phyloP scores from a whole-genome alignment of 1,140 invertebrate species.

The Temnothorax longispinosus region DNA sequence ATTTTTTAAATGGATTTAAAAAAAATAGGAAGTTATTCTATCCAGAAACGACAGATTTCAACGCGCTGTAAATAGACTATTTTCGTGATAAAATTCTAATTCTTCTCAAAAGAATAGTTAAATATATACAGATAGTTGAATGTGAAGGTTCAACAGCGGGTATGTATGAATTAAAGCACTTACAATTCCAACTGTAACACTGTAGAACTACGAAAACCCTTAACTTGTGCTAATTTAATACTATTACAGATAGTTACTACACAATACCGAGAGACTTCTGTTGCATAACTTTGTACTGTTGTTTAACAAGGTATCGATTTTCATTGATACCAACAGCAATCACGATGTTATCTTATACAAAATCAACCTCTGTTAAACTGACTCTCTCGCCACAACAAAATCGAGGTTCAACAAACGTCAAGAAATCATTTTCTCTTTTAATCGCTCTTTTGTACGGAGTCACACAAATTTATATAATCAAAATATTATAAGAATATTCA shows the following conservation, averaged over 20 bases:
- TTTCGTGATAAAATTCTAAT: neutral
- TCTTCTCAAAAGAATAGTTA: neutral
- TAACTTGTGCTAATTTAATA: constrained; percentile 14
- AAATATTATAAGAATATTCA: neutral
- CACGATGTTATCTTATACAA: neutral
- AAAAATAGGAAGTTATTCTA: neutral
- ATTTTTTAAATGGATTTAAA: neutral
- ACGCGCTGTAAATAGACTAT: neutral
- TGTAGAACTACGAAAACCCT: constrained; percentile 3
- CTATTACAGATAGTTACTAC: constrained; percentile 1
- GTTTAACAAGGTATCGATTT: neutral
- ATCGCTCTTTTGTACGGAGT: neutral
- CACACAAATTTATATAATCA: neutral
- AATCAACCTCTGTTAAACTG: neutral
- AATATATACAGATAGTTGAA: neutral
- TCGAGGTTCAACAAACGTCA: no score
- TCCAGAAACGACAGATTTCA: neutral
- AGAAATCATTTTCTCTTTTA: neutral
- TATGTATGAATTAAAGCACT: constrained; percentile 15
- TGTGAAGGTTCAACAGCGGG: neutral
- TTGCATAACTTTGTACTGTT: neutral
- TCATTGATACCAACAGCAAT: neutral
- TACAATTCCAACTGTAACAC: constrained; percentile 4
- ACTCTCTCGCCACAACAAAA: neutral
- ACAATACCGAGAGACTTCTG: neutral